These are phyloP conservation scores for Rotaria macrura DNA, from an alignment of 2,888 invertebrate species.

Conservation along the genomic window DNA sequence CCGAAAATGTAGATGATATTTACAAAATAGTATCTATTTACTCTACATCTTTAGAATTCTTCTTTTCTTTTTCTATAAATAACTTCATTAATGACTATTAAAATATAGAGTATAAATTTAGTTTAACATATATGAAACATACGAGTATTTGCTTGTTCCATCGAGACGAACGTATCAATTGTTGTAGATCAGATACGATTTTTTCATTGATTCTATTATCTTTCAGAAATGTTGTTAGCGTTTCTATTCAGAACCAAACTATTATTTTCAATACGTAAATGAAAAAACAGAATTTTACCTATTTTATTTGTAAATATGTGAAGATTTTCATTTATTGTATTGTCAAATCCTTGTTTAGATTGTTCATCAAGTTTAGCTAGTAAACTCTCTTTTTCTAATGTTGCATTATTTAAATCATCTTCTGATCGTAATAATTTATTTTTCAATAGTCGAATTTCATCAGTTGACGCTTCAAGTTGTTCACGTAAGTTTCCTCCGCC, in stretches of 20 bases:
- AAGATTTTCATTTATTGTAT: not conserved
- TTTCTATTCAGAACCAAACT: not conserved
- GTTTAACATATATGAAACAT: not conserved
- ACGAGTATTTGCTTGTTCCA: not conserved
- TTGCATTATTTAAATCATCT: slow-evolving; percentile 27
- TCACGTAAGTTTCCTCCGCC: not conserved
- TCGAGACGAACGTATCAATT: not conserved
- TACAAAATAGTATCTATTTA: too few species aligned
- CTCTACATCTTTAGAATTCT: too few species aligned
- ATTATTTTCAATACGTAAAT: not conserved
- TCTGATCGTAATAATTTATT: slow-evolving; percentile 31
- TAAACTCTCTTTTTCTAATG: slow-evolving; percentile 24
- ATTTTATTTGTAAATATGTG: slow-evolving; percentile 1
- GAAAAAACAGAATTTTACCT: not conserved
- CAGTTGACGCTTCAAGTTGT: slow-evolving; percentile 16
- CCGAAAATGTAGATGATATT: too few species aligned
- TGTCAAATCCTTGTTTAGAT: slow-evolving; percentile 8
- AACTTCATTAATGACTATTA: too few species aligned
- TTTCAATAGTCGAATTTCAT: slow-evolving; percentile 27
- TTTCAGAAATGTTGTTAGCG: not conserved
- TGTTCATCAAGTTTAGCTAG: slow-evolving; percentile 13
- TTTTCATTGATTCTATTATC: slow-evolving; percentile 5
- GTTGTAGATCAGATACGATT: not conserved
- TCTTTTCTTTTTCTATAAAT: too few species aligned
- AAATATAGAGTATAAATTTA: too few species aligned